These are phyloP conservation scores for Tangara arthus DNA, from an alignment of 2,797 vertebrate genomes.

Conservation along the genomic window DNA sequence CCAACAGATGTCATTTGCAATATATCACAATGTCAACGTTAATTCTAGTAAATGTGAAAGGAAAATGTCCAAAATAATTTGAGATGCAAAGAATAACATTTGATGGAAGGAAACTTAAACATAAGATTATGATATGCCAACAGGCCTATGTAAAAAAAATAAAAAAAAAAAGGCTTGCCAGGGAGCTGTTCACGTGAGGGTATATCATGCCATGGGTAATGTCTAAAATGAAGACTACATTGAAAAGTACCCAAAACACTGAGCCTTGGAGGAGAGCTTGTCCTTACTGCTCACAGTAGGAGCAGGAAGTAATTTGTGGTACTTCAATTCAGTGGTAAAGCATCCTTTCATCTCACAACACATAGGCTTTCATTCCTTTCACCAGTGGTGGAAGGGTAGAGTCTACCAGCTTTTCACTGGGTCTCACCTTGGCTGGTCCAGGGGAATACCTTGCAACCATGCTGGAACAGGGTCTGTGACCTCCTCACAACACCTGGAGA, in stretches of 20 bases:
- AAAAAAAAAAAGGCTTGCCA: background rate
- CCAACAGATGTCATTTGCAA: constrained; percentile 24
- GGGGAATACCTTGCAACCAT: accelerated
- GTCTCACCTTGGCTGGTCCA: background rate
- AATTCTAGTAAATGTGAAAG: background rate
- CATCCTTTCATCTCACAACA: background rate
- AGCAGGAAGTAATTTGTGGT: background rate
- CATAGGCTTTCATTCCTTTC: background rate
- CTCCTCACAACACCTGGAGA: background rate
- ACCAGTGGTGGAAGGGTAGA: background rate
- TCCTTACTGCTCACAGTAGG: background rate
- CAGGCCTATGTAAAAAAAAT: background rate
- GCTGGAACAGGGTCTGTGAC: background rate
- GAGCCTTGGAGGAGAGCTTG: background rate
- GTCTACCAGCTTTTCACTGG: background rate
- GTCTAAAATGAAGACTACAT: background rate
- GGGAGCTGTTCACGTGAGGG: background rate
- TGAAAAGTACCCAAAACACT: background rate
- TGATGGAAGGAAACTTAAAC: background rate
- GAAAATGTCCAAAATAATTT: constrained; percentile 13
- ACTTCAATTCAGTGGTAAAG: background rate
- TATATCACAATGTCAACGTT: constrained; percentile 27
- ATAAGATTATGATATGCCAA: background rate
- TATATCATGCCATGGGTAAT: background rate
- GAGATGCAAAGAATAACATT: background rate